Evolutionary conservation across 1,140 invertebrate species (phyloP), one percentile per base, ranked within the genome.

Genomic region (Ostrea edulis): DNA sequence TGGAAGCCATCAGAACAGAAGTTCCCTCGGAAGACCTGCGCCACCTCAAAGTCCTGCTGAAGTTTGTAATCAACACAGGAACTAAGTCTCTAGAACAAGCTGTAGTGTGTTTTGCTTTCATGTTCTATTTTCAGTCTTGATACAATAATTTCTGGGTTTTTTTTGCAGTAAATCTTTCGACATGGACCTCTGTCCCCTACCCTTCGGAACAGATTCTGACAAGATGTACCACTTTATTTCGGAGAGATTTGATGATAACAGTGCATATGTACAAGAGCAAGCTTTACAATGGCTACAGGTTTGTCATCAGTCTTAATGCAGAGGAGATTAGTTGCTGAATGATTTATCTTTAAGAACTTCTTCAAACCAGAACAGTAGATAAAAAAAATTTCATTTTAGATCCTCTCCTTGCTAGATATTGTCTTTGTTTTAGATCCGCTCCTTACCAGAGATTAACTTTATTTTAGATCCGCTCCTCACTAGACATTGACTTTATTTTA

Each of bases 211-310:
- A 22, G 88, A 89, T 44, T 97, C 98, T 94, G 97, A 97, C 85
- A 97, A 98, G 93, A 97, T 99, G 96, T 99, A 99, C 94, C 97
- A 98, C 91, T 99, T 99, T 95, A 97, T 99, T 17, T 97, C 97
- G 1, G 96, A 97, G 62, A 96, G 98, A 81, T 99, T 99, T 93
- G 96, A 97, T 90, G 97, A 97, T 92, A 97, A 97, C 0, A 97
- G 97, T 65, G 97, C 98, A 0, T 97, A 97, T 93, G 97, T 99
- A 7, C 98, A 99, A 95, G 97, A 98, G 90, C 98, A 99, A 94
- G 98, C 98, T 0, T 95, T 99, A 7, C 97, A 97, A 93, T 99
- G 99, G 99, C 96, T 99, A 29, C 98, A 99, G 96, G 97, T 97
- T 94, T 92, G 90, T 71, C 8, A 35, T 58, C 55, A 58, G n/a